Evolutionary conservation across 1,140 invertebrate species (phyloP), one percentile per base, ranked within the genome.

Genomic region (Eriosoma lanigerum): DNA sequence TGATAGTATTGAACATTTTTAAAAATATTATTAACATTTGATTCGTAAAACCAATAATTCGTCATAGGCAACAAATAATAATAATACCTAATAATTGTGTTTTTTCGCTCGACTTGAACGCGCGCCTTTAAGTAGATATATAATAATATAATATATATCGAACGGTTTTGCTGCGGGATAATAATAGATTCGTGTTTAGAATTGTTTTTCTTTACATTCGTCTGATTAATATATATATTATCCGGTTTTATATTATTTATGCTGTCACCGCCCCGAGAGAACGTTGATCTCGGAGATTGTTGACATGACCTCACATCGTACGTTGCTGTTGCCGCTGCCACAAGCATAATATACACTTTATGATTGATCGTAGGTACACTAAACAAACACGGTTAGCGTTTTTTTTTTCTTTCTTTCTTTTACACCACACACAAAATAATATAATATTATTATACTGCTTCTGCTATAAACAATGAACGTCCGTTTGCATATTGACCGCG

Each of bases 321-420:
- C 32, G 32, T 38, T 8, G 32, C 32, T 38, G 32, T 38, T 38
- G 32, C 13, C 21, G n/a, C 66, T 48, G 68, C 68, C 46, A 52
- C 19, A 52, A 72, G 21, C 48, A 19, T 29, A 62, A 6, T 19
- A 1, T 32, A 38, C 26, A 50, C 9, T 70, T 26, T 70, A 70
- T 72, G 68, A 72, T 72, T 72, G 68, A 72, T 72, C 68, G 68
- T 46, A 68, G 13, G 32, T 38, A 38, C 66, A 48, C 66, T 48
- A 9, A 68, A 68, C 9, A 48, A 68, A 72, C 46, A 72, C 46
- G 24, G 68, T 19, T 72, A 46, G 48, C 24, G 21, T 48, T 48
- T 68, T 68, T 68, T 48, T 46, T 26, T 46, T 68, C 15, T 72
- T 72, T 52, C 24, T 52, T 52, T 21, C 15, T 15, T 5, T 15